Percentiles rank a stretch among this genome's conserved stretches.
Conservation (phyloP, 2,113 vertebrate genomes). For the Cochlearius cochlearius region DNA sequence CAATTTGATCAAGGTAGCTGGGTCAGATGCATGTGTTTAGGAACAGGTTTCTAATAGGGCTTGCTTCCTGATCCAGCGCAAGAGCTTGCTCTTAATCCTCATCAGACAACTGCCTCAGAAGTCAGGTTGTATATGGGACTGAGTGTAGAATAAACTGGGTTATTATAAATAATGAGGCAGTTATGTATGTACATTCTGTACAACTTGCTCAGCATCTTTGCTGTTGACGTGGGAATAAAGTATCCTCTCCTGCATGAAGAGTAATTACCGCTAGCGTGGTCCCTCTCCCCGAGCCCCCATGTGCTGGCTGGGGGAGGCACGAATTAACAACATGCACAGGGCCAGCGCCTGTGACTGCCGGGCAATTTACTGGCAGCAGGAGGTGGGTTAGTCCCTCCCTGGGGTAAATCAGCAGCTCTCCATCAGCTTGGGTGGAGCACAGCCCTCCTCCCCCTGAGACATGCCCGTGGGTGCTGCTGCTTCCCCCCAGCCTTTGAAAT, state of each 20-base stretch:
- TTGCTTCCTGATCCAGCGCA: background rate
- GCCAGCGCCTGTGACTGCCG: background rate
- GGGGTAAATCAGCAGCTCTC: background rate
- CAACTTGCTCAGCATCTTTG: background rate
- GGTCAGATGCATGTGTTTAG: background rate
- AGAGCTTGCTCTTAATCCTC: background rate
- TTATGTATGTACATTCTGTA: background rate
- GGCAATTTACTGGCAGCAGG: background rate
- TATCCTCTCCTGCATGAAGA: background rate
- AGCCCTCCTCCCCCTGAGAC: background rate
- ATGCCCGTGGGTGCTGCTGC: background rate
- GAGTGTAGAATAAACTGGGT: background rate
- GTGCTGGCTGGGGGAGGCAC: background rate
- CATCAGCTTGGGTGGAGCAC: too few species aligned
- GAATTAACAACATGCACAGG: background rate
- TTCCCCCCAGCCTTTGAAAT: too few species aligned
- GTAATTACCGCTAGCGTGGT: background rate
- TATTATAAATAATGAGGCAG: slow-evolving; percentile 22
- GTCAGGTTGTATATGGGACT: background rate
- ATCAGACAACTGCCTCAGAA: background rate
- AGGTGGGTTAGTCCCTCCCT: background rate
- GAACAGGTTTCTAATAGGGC: background rate
- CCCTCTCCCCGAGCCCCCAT: background rate
- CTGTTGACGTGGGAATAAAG: background rate
- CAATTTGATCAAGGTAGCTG: background rate